Percentiles rank a stretch among this genome's conserved stretches.
Evolutionary conservation across 2,797 vertebrate species (phyloP).

Genomic region (Dipus sagitta): DNA sequence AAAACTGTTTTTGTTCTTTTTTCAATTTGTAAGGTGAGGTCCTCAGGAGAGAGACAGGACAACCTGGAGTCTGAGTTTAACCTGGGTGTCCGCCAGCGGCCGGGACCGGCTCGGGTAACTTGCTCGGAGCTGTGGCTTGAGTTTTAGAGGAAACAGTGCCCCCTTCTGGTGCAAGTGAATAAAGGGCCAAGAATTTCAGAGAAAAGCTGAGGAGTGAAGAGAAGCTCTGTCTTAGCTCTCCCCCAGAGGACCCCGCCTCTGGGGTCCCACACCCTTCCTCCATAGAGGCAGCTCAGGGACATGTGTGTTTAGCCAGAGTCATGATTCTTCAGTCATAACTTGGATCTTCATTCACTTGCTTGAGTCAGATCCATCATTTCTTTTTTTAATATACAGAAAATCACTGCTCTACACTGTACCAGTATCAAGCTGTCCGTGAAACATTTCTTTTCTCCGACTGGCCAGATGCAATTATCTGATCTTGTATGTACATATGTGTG

Average conservation of each 20-base stretch:
- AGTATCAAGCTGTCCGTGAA: background rate
- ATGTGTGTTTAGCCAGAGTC: background rate
- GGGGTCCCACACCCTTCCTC: too few species aligned
- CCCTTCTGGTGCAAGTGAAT: slow-evolving; percentile 32
- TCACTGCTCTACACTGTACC: background rate
- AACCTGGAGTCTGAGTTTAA: background rate
- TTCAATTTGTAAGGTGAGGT: background rate
- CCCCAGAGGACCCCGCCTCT: background rate
- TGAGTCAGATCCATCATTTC: background rate
- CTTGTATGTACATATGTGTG: background rate
- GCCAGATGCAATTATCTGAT: background rate
- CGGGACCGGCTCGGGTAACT: background rate
- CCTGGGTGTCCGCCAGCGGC: background rate
- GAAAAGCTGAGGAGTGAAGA: background rate
- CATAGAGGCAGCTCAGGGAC: background rate
- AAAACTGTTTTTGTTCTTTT: background rate
- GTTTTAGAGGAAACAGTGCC: slow-evolving; percentile 68
- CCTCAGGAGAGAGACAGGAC: fast-evolving
- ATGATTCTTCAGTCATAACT: background rate
- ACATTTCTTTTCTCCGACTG: background rate
- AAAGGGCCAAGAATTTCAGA: background rate
- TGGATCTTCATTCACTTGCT: too few species aligned
- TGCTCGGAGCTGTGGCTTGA: background rate
- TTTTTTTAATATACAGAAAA: background rate
- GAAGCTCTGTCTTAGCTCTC: background rate